Conservation (phyloP, 2,113 vertebrate species). For the Eretmochelys imbricata region DNA sequence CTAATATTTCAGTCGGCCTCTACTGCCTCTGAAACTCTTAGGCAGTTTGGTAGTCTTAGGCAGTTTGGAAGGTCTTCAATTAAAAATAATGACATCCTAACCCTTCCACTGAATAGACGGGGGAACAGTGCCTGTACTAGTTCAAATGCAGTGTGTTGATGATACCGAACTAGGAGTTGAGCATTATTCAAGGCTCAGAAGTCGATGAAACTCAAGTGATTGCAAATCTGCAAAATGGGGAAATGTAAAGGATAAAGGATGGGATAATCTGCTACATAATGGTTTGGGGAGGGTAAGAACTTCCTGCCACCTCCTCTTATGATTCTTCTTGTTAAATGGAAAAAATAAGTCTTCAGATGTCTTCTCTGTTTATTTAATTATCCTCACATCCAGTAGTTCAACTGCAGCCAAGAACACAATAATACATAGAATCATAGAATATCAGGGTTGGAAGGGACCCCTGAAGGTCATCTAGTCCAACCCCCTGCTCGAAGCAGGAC, state of each 20-base stretch:
- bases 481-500: no score
- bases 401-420: slow-evolving; percentile 26
- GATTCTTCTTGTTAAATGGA: neutral
- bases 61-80: neutral
- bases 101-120: neutral
- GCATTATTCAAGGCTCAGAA: neutral
- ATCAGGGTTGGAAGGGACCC: no score
- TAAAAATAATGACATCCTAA: neutral
- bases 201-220: neutral
- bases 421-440: no score
- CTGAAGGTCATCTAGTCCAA: no score
- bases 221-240: neutral
- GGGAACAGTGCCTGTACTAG: neutral
- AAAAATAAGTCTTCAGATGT: neutral
- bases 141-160: neutral
- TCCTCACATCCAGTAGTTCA: slow-evolving; percentile 21
- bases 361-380: neutral
- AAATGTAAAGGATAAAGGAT: neutral
- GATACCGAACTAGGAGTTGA: neutral
- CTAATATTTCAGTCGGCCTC: neutral
- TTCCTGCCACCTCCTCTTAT: neutral
- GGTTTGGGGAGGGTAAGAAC: neutral
- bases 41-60: neutral
- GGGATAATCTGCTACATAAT: neutral
- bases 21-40: neutral